Base-by-base conservation (phyloP, 2,888 invertebrate species). In the Drosophila putrida region DNA sequence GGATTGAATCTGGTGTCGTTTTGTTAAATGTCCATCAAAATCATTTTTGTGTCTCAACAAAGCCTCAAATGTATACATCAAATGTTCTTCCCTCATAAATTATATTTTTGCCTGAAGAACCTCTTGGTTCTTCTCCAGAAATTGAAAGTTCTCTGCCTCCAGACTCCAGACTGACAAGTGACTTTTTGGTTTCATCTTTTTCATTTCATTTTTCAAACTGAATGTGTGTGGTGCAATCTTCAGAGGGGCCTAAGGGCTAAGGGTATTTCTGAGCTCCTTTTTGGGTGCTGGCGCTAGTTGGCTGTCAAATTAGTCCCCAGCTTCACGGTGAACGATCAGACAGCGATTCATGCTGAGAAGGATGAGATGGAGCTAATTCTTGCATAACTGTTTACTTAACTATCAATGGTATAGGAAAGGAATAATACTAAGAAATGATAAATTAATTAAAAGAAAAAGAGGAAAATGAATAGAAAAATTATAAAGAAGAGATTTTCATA, bases 21-120 rank as follows among this genome's bases (percentile, higher is more conserved):
- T 83, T 90, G 90, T 88, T 83, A 90, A 80, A 87, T 91, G 90
- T 90, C 90, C 91, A 90, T 91, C 90, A 91, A 89, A 89, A 86
- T 82, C 90, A 78, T 80, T 80, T 86, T 75, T 79, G 86, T 88
- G 85, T 87, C 87, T 80, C 81, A 76, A 76, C 78, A 81, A 80
- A 64, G 67, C 74, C 65, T 74, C 60, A 83, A 86, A 88, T 86
- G 86, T 88, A 84, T 86, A 87, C 87, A 87, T 88, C 86, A 88
- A 83, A 81, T 79, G 75, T 60, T 51, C 47, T 71, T 49, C 68
- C 55, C 72, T 74, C 82, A 85, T 85, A 85, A 85, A 85, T 86
- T 83, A 83, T 83, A 77, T 84, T 83, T 83, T 70, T 13, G 47
- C 28, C 64, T 20, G 41, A 41, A 20, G 54, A 54, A 28, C 31